phyloP scores from a whole-genome alignment of 1,140 invertebrate genomes.

The Drosophila pectinifera region DNA sequence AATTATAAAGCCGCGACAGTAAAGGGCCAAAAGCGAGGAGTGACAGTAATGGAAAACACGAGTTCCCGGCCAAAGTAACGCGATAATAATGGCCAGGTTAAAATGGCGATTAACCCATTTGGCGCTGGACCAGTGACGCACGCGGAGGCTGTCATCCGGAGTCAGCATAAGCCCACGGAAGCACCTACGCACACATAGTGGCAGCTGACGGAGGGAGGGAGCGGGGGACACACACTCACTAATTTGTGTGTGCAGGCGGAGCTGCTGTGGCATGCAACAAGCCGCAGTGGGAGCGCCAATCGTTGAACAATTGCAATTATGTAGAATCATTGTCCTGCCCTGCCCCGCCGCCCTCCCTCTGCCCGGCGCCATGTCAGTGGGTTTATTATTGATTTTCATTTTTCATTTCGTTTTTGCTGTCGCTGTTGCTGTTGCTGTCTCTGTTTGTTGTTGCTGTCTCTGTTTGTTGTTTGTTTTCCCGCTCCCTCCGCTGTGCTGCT shows the following conservation, averaged over 20 bases:
- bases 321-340: constrained; percentile 45
- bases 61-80: background rate
- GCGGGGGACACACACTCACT: constrained; percentile 25
- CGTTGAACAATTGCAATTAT: constrained; percentile 62
- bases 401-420: constrained; percentile 40
- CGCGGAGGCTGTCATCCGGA: constrained; percentile 25
- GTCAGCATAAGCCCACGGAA: constrained; percentile 11
- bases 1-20: background rate
- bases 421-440: constrained; percentile 3
- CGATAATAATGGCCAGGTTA: constrained; percentile 15
- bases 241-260: constrained; percentile 42
- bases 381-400: constrained; percentile 60
- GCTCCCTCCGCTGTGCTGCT: constrained; percentile 19
- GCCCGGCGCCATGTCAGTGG: constrained; percentile 21
- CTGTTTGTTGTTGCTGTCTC: constrained; percentile 16
- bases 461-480: constrained; percentile 24
- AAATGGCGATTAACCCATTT: constrained; percentile 28
- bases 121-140: constrained; percentile 26
- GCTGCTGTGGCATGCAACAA: constrained; percentile 49
- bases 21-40: background rate
- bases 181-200: background rate
- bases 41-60: background rate
- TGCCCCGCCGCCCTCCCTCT: background rate
- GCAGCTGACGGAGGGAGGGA: background rate
- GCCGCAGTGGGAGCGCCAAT: constrained; percentile 48